phyloP scores from a whole-genome alignment of 1,140 invertebrate species.

The Drosophila varians region DNA sequence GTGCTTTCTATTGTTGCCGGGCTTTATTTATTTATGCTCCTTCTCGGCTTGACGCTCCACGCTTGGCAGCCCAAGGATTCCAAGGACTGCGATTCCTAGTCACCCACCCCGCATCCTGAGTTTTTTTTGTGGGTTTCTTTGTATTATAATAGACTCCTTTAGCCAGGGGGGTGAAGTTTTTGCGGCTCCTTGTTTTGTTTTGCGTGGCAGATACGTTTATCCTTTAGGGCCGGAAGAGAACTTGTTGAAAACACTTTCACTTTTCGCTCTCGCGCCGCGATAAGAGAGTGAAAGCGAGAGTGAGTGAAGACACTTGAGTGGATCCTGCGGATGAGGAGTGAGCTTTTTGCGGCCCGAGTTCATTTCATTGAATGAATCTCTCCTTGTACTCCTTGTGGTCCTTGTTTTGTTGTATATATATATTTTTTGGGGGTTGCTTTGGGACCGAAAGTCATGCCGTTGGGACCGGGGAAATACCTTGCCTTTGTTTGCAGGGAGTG shows the following conservation, averaged over 20 bases:
- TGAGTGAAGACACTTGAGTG: conserved; percentile 46
- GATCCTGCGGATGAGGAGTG: conserved; percentile 40
- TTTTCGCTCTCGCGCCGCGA: conserved; percentile 12
- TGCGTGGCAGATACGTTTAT: conserved; percentile 44
- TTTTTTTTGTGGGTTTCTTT: conserved; percentile 32
- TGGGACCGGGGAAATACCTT: conserved; percentile 83
- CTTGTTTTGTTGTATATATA: conserved; percentile 7
- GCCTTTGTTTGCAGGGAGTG: conserved; percentile 5
- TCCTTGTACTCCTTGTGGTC: too few relatives aligned
- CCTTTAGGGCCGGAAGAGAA: conserved; percentile 70
- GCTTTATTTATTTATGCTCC: conserved; percentile 79
- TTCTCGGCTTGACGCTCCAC: conserved; percentile 78
- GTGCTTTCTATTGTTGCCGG: conserved; percentile 58
- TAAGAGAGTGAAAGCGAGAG: conserved; percentile 43
- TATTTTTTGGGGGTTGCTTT: conserved; percentile 77
- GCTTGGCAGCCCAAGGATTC: conserved; percentile 62
- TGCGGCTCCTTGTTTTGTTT: conserved; percentile 15
- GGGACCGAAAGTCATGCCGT: conserved; percentile 83
- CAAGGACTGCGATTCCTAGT: conserved; percentile 15
- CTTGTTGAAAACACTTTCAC: conserved; percentile 81
- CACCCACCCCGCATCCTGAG: conserved; percentile 2
- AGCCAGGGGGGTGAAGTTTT: conserved; percentile 33
- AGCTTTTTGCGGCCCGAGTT: conserved; percentile 43
- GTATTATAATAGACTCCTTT: conserved; percentile 66
- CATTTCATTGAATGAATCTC: conserved; percentile 46